Conservation (phyloP, 2,113 vertebrate genomes). For the Eudyptes chrysolophus region DNA sequence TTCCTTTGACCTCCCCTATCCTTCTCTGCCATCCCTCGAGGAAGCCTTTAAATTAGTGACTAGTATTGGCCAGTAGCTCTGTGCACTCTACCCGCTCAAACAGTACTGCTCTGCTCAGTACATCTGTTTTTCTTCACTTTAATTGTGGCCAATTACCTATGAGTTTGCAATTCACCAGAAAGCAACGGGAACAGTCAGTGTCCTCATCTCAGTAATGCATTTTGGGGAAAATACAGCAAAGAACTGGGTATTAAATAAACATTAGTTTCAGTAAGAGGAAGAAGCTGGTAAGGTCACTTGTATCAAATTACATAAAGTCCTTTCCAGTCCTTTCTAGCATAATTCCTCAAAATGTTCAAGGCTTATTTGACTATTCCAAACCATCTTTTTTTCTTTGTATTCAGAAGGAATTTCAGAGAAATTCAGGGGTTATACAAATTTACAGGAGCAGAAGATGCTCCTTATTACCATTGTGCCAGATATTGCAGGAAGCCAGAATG, state of each 20-base stretch:
- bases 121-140: background rate
- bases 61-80: background rate
- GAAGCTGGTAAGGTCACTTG: background rate
- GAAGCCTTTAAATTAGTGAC: background rate
- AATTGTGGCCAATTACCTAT: background rate
- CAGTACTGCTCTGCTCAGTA: background rate
- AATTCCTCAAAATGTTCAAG: background rate
- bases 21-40: background rate
- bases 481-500: slow-evolving; percentile 19
- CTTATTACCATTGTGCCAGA: slow-evolving; percentile 5
- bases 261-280: background rate
- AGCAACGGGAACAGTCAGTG: background rate
- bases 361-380: background rate
- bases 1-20: background rate
- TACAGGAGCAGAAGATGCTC: background rate
- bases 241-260: background rate
- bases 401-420: background rate
- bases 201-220: background rate
- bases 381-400: background rate
- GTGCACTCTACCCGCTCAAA: background rate
- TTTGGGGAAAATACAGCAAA: background rate
- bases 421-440: background rate
- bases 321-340: background rate
- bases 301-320: background rate
- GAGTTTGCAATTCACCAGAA: background rate